Percentiles rank a stretch among this genome's conserved stretches.
Conservation (phyloP, 2,888 invertebrate genomes). For the Tridacna gigas region DNA sequence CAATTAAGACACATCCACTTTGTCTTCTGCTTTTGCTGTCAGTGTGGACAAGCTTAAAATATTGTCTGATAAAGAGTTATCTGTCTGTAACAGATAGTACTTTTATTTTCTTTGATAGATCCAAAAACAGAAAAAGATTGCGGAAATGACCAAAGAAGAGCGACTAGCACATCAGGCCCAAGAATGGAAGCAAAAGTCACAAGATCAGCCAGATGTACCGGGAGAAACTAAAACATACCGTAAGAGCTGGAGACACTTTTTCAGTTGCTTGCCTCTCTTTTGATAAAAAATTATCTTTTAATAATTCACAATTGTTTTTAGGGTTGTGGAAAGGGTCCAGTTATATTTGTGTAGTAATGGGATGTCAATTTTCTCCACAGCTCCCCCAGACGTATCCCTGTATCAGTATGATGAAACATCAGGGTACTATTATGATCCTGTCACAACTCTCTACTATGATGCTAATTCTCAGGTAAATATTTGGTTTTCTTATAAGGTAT, state of each 20-base stretch:
- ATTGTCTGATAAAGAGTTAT: too few relatives aligned
- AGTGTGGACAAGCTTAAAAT: too few relatives aligned
- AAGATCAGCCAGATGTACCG: constrained; percentile 17
- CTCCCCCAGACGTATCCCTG: constrained; percentile 93
- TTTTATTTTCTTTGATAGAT: constrained; percentile 40
- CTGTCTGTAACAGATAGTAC: not conserved
- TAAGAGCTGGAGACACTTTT: not conserved
- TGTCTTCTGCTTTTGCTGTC: too few relatives aligned
- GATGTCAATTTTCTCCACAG: constrained; percentile 63
- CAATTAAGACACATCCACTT: too few relatives aligned
- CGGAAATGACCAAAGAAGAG: constrained; percentile 69
- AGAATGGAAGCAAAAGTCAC: constrained; percentile 66
- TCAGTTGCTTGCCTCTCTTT: not conserved
- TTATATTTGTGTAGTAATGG: too few relatives aligned
- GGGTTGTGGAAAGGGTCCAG: too few relatives aligned
- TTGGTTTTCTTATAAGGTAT: too few relatives aligned
- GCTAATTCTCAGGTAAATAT: constrained; percentile 90
- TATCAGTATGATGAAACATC: constrained; percentile 97
- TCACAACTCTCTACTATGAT: constrained; percentile 98
- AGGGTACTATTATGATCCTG: constrained; percentile 97
- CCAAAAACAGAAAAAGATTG: constrained; percentile 69
- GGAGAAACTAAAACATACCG: constrained; percentile 12
- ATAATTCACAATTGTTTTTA: too few relatives aligned
- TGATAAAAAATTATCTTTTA: too few relatives aligned
- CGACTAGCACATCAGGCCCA: constrained; percentile 68